These are phyloP conservation scores for Drosophila fulvimacula DNA, from an alignment of 2,888 invertebrate genomes.

Conservation along the genomic window DNA sequence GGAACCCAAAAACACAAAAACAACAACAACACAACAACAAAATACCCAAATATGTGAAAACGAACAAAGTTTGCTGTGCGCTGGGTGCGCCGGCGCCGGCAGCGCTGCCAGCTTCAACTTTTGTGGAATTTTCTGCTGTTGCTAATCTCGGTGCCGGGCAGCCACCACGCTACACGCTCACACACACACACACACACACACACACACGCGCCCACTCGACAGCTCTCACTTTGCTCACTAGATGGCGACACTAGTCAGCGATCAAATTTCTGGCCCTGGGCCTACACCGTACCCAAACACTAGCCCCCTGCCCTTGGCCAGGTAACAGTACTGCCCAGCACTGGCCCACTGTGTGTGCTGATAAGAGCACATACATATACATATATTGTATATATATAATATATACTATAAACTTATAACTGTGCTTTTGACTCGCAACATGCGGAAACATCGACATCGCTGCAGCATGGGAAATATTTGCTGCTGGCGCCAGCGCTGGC, in stretches of 20 bases:
- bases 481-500: slow-evolving; percentile 46
- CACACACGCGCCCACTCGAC: slow-evolving; percentile 37
- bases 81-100: slow-evolving; percentile 58
- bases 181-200: slow-evolving; percentile 9
- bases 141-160: slow-evolving; percentile 56
- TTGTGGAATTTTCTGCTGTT: slow-evolving; percentile 66
- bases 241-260: slow-evolving; percentile 44
- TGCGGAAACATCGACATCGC: slow-evolving; percentile 62
- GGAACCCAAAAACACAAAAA: slow-evolving; percentile 24
- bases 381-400: no score
- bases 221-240: slow-evolving; percentile 34
- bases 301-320: not conserved
- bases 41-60: slow-evolving; percentile 50
- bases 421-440: slow-evolving; percentile 53
- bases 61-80: slow-evolving; percentile 45
- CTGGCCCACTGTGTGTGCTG: slow-evolving; percentile 25
- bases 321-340: slow-evolving; percentile 3
- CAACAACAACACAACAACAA: slow-evolving; percentile 23
- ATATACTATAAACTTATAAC: slow-evolving; percentile 38
- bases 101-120: slow-evolving; percentile 57
- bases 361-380: slow-evolving; percentile 30
- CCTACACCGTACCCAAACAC: slow-evolving; percentile 15
- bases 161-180: slow-evolving; percentile 15
- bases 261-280: slow-evolving; percentile 43
- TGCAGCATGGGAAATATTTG: slow-evolving; percentile 50